A percentile compares a stretch with the other conserved stretches of the same genome.
These are phyloP conservation scores for Reinhardtius hippoglossoides DNA, from an alignment of 2,113 vertebrate species.

Conservation along the genomic window DNA sequence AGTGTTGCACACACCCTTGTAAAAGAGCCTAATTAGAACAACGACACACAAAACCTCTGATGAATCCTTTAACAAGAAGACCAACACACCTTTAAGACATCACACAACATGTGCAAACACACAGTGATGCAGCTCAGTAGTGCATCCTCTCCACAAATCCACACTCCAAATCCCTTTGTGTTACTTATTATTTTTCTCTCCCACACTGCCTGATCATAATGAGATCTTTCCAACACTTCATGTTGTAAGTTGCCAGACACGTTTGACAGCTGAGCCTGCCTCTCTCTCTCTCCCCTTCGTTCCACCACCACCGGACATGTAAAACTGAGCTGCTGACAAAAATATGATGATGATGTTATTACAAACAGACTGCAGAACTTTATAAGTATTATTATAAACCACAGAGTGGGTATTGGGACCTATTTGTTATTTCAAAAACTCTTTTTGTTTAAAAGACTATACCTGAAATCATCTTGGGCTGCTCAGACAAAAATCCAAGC, in stretches of 20 bases:
- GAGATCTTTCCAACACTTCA: constrained; percentile 24
- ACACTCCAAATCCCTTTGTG: constrained; percentile 19
- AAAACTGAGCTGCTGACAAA: neutral
- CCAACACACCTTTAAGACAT: neutral
- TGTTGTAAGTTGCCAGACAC: constrained; percentile 13
- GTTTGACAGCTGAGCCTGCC: constrained; percentile 18
- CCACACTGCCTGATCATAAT: constrained; percentile 6
- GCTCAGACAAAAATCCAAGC: too few species aligned
- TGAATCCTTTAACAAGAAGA: constrained; percentile 9
- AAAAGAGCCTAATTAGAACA: constrained; percentile 14
- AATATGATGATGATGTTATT: neutral
- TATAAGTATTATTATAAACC: too few species aligned
- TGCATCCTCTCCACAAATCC: constrained; percentile 16
- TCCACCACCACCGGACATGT: neutral
- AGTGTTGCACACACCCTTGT: neutral
- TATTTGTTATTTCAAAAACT: too few species aligned
- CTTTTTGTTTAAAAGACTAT: too few species aligned
- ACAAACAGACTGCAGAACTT: too few species aligned
- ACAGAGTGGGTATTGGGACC: too few species aligned
- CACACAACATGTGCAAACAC: neutral
- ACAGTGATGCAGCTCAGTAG: neutral
- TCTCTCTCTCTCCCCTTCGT: neutral
- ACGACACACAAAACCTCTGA: neutral
- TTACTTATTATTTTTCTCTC: constrained; percentile 27
- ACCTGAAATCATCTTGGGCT: too few species aligned